These are phyloP conservation scores for Danio choprae DNA, from an alignment of 2,797 vertebrate genomes.

Conservation along the genomic window DNA sequence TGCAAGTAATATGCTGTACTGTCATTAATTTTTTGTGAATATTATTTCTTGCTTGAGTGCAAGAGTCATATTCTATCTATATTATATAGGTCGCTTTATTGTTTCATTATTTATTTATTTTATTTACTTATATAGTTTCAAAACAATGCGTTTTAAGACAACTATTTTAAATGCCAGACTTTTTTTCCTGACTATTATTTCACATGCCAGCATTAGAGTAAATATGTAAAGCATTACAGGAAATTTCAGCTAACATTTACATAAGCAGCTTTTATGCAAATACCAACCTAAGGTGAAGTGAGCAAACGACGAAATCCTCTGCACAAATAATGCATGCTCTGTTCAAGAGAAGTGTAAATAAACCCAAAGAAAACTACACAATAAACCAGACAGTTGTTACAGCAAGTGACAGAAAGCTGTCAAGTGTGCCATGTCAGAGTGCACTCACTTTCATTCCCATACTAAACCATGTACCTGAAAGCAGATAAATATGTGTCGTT, in stretches of 20 bases:
- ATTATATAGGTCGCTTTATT: no score
- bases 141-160: no score
- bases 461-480: background rate
- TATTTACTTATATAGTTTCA: no score
- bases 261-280: background rate
- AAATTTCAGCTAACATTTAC: background rate
- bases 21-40: no score
- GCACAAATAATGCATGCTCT: background rate
- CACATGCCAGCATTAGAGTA: background rate
- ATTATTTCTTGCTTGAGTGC: no score
- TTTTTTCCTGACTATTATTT: background rate
- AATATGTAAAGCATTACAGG: background rate
- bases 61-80: no score
- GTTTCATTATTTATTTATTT: no score
- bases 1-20: no score
- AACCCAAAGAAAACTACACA: background rate
- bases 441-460: background rate
- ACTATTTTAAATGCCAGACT: no score
- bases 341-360: background rate
- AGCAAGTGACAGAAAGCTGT: background rate
- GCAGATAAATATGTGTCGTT: background rate
- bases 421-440: slow-evolving; percentile 37
- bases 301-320: background rate
- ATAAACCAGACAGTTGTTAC: background rate
- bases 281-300: background rate